Conservation (phyloP, 2,113 vertebrate species). For the Australoheros scitulus region DNA sequence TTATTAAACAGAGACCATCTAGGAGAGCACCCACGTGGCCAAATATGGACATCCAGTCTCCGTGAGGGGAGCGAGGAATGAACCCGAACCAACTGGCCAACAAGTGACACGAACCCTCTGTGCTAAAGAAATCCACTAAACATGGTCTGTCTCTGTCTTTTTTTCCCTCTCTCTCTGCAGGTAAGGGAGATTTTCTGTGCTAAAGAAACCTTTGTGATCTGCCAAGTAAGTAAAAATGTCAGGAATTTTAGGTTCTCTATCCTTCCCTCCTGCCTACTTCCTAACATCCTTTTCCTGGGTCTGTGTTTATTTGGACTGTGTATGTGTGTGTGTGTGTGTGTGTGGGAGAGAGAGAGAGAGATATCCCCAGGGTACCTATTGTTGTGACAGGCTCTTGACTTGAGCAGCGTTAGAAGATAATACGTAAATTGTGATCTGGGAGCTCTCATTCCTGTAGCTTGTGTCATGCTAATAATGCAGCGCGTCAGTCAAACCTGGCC, state of each 20-base stretch:
- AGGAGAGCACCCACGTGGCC: slow-evolving; percentile 58
- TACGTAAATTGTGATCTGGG: slow-evolving; percentile 62
- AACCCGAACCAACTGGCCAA: slow-evolving; percentile 28
- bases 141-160: slow-evolving; percentile 29
- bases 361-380: slow-evolving; percentile 67
- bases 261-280: slow-evolving; percentile 4
- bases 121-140: slow-evolving; percentile 34
- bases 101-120: slow-evolving; percentile 43
- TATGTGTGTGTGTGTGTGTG: slow-evolving; percentile 16
- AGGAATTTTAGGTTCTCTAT: slow-evolving; percentile 35
- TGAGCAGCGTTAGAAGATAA: slow-evolving; percentile 51
- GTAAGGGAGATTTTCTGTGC: slow-evolving; percentile 72
- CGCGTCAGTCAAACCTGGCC: slow-evolving; percentile 73
- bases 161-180: slow-evolving; percentile 55
- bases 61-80: background rate
- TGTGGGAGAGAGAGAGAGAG: slow-evolving; percentile 15
- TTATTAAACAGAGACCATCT: slow-evolving; percentile 70
- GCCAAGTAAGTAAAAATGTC: slow-evolving; percentile 72
- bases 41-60: slow-evolving; percentile 76
- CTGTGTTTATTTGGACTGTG: slow-evolving; percentile 6
- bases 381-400: slow-evolving; percentile 79
- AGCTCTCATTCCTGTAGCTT: slow-evolving; percentile 63
- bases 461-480: slow-evolving; percentile 72
- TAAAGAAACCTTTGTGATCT: slow-evolving; percentile 37
- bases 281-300: slow-evolving; percentile 6